A percentile compares a stretch with the other conserved stretches of the same genome.
These are phyloP conservation scores for Lindbergichthys nudifrons DNA, from an alignment of 2,797 vertebrate species.

Conservation along the genomic window DNA sequence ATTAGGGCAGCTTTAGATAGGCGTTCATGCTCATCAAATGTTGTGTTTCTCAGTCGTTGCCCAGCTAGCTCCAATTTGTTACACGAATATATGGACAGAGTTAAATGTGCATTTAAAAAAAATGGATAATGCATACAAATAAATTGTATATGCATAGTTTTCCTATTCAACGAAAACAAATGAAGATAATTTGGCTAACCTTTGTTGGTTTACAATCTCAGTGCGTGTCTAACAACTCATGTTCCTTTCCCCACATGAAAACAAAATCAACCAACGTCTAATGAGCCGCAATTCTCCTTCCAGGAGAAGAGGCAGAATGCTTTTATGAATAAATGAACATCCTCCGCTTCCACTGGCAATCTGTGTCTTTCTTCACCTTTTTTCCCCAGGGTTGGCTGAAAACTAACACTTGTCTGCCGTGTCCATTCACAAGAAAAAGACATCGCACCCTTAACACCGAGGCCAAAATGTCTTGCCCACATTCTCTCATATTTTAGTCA, in stretches of 20 bases:
- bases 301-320: not conserved
- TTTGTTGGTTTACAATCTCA: not conserved
- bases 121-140: no score
- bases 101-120: not conserved
- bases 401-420: conserved; percentile 39
- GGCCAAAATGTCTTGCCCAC: conserved; percentile 37
- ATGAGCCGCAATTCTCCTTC: not conserved
- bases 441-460: conserved; percentile 48
- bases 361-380: conserved; percentile 18
- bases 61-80: not conserved
- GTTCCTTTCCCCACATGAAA: not conserved
- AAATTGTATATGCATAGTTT: not conserved
- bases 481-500: conserved; percentile 27
- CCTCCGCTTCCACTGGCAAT: not conserved
- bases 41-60: not conserved
- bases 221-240: not conserved
- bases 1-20: not conserved
- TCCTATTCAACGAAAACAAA: not conserved
- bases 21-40: not conserved
- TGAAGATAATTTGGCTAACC: not conserved
- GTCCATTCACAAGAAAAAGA: conserved; percentile 48
- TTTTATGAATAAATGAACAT: conserved; percentile 18
- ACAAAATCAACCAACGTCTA: not conserved
- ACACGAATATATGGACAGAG: not conserved
- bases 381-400: conserved; percentile 26